phyloP scores from a whole-genome alignment of 2,797 vertebrate genomes.

The Ara ararauna region DNA sequence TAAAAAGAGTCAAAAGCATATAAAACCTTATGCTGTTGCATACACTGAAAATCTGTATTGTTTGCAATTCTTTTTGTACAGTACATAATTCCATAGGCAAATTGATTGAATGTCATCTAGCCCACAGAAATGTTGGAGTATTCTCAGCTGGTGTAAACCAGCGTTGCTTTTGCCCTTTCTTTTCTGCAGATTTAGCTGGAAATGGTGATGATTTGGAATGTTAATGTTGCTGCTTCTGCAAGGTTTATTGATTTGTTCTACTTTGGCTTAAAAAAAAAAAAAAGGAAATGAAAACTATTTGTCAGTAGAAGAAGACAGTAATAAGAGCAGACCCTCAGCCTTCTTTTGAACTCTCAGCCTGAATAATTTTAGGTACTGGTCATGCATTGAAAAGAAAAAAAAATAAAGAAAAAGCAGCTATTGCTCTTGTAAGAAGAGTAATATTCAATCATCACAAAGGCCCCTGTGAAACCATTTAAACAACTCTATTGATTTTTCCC shows the following conservation, averaged over 20 bases:
- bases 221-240: slow-evolving; percentile 48
- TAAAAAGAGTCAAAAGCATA: not conserved
- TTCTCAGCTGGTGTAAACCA: slow-evolving; percentile 41
- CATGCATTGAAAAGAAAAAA: not conserved
- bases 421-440: slow-evolving; percentile 69
- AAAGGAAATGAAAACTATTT: slow-evolving; percentile 61
- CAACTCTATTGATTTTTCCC: slow-evolving; percentile 84
- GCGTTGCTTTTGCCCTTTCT: not conserved
- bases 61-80: slow-evolving; percentile 13
- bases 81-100: not conserved
- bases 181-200: slow-evolving; percentile 46
- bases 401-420: not conserved
- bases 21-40: not conserved
- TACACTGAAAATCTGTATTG: slow-evolving; percentile 5
- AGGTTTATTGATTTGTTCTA: slow-evolving; percentile 64
- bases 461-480: slow-evolving; percentile 81
- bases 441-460: slow-evolving; percentile 78
- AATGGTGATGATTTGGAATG: slow-evolving; percentile 28
- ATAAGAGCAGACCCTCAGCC: slow-evolving; percentile 4
- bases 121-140: slow-evolving; percentile 1
- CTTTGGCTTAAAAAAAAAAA: not conserved
- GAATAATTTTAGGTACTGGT: slow-evolving; percentile 70
- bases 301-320: slow-evolving; percentile 34
- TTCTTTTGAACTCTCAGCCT: slow-evolving; percentile 43
- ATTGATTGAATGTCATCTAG: slow-evolving; percentile 18